Evolutionary conservation across 2,797 vertebrate genomes (phyloP), one percentile per base, ranked within the genome.

Genomic region (Gymnothorax javanicus): DNA sequence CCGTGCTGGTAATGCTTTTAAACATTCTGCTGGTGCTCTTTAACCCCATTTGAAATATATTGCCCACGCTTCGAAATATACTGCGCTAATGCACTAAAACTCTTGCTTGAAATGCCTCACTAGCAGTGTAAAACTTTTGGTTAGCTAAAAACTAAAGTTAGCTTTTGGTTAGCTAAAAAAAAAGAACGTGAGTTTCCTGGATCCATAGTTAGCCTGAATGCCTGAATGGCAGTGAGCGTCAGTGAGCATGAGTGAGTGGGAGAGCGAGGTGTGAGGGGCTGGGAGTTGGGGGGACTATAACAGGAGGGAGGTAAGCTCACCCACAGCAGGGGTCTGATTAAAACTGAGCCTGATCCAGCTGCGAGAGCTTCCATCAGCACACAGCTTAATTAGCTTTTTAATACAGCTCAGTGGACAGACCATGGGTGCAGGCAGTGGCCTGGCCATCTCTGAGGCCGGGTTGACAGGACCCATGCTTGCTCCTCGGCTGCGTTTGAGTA

Each of bases 331-430:
- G 91, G 94, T 43, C 84, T 92, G 94, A 96, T 92, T 92, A 95
- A 94, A 93, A 93, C 94, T 94, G 93, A 91, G 91, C 90, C 94
- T 96, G 94, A 94, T 95, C 94, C 92, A 94, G 96, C 94, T 94
- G 95, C 96, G 95, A 95, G 96, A 96, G 93, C 94, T 95, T 95
- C 96, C 94, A 95, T 92, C 97, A 97, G 96, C 97, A 97, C 96
- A 95, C 94, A 94, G 96, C 97, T 97, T 97, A 97, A 98, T 98
- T 97, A 97, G 96, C 96, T 97, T 97, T 96, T 97, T 98, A 98
- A 98, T 97, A 96, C 94, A 95, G 96, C 96, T 97, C 97, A 98
- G 97, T 96, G 96, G 95, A 95, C 94, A 93, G 95, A 92, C n/a
- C 93, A 89, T 94, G 93, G 93, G 64, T 94, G 93, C 93, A 91